These are phyloP conservation scores for Ailurus styani DNA, from an alignment of 2,113 vertebrate species.

Conservation along the genomic window DNA sequence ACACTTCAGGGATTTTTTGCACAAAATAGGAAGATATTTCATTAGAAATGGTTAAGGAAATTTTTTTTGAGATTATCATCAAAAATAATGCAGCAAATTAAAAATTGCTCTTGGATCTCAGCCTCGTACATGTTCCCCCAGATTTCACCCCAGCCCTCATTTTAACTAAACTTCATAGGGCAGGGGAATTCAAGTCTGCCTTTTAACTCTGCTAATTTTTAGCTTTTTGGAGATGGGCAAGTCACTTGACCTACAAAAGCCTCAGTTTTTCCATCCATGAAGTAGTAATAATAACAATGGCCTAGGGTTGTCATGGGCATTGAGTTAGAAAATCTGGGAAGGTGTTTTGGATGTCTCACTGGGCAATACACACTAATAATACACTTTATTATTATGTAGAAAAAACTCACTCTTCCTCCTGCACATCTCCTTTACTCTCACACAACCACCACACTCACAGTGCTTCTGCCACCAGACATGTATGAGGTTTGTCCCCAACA, in stretches of 20 bases:
- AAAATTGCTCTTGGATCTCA: not conserved
- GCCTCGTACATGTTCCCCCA: not conserved
- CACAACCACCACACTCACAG: not conserved
- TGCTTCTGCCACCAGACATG: not conserved
- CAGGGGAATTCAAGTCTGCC: not conserved
- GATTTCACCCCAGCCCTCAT: not conserved
- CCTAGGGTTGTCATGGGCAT: not conserved
- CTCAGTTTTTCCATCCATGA: not conserved
- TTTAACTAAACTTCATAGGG: not conserved
- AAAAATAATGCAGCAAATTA: not conserved
- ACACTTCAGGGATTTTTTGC: not conserved
- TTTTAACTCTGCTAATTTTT: not conserved
- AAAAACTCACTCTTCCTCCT: not conserved
- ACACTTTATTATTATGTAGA: not conserved
- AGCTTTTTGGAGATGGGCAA: not conserved
- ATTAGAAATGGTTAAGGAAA: not conserved
- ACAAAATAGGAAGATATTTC: not conserved
- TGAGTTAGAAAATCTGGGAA: not conserved
- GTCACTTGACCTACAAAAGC: not conserved
- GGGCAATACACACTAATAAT: no score
- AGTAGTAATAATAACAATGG: not conserved
- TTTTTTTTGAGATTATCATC: not conserved
- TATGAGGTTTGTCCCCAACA: not conserved
- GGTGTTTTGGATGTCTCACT: not conserved
- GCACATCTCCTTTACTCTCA: not conserved